A percentile compares a stretch with the other conserved stretches of the same genome.
These are phyloP conservation scores for Lydus trimaculatus DNA, from an alignment of 2,888 invertebrate species.

Conservation along the genomic window DNA sequence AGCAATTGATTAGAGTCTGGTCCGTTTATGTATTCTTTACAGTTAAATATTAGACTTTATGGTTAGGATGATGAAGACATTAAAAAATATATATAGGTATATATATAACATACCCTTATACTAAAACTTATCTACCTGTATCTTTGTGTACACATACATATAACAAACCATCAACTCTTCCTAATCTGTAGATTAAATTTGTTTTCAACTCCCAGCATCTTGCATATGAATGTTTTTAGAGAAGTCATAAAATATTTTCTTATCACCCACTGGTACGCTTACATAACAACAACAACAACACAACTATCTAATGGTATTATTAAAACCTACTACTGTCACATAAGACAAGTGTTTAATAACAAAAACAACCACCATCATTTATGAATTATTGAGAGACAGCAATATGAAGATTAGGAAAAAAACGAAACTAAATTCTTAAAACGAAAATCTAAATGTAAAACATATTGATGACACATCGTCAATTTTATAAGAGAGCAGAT, in stretches of 20 bases:
- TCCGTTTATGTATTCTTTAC: background rate
- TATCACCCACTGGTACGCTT: background rate
- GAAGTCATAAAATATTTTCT: slow-evolving; percentile 8
- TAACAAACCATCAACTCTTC: slow-evolving; percentile 1
- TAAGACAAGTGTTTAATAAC: background rate
- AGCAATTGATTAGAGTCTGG: background rate
- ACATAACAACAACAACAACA: background rate
- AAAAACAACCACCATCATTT: background rate
- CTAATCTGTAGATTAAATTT: slow-evolving; percentile 13
- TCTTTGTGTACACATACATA: background rate
- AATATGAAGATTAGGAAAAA: background rate
- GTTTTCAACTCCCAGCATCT: slow-evolving; percentile 4
- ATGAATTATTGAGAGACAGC: background rate
- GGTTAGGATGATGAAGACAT: background rate
- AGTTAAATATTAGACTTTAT: slow-evolving; percentile 3
- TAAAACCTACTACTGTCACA: slow-evolving; percentile 2
- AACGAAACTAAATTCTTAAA: background rate
- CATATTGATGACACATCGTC: slow-evolving; percentile 6
- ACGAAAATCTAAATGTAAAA: background rate
- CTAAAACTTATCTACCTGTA: slow-evolving; percentile 12
- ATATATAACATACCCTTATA: background rate
- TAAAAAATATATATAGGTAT: background rate
- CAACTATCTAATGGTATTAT: background rate
- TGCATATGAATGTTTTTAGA: background rate
- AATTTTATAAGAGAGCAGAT: slow-evolving; percentile 10